phyloP scores from a whole-genome alignment of 2,888 invertebrate species.

The Megaustenia siamemsis region DNA sequence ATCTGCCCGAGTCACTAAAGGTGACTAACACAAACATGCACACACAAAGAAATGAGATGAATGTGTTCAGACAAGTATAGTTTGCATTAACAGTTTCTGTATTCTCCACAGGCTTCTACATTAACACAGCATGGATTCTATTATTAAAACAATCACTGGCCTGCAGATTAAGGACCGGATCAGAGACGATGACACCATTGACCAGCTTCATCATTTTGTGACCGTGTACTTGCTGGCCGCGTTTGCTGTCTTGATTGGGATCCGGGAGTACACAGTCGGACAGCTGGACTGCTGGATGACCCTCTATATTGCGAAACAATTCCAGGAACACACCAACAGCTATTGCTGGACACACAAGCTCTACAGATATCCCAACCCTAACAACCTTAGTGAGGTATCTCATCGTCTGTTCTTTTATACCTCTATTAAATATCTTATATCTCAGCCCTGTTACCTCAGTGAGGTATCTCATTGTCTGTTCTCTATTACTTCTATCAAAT shows the following conservation, averaged over 20 bases:
- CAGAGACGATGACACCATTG: constrained; percentile 55
- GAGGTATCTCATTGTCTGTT: no score
- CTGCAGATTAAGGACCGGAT: constrained; percentile 46
- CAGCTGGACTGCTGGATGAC: constrained; percentile 54
- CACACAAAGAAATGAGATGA: no score
- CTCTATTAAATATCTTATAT: no score
- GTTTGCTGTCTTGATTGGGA: constrained; percentile 53
- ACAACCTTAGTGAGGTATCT: constrained; percentile 45
- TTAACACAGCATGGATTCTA: constrained; percentile 47
- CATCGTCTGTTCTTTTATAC: neutral
- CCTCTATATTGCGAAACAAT: constrained; percentile 45
- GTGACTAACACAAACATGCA: no score
- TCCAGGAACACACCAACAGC: constrained; percentile 56
- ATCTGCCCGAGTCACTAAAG: no score
- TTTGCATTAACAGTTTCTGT: neutral
- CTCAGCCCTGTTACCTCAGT: no score
- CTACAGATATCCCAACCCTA: constrained; percentile 53
- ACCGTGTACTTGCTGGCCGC: constrained; percentile 56
- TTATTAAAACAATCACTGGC: constrained; percentile 46
- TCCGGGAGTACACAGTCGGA: constrained; percentile 52
- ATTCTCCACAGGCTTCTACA: neutral
- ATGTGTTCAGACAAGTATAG: no score
- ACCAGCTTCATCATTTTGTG: constrained; percentile 58
- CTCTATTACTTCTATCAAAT: no score
- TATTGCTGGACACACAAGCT: constrained; percentile 57